These are phyloP conservation scores for Ophraella communa DNA, from an alignment of 2,888 invertebrate species.

Conservation along the genomic window DNA sequence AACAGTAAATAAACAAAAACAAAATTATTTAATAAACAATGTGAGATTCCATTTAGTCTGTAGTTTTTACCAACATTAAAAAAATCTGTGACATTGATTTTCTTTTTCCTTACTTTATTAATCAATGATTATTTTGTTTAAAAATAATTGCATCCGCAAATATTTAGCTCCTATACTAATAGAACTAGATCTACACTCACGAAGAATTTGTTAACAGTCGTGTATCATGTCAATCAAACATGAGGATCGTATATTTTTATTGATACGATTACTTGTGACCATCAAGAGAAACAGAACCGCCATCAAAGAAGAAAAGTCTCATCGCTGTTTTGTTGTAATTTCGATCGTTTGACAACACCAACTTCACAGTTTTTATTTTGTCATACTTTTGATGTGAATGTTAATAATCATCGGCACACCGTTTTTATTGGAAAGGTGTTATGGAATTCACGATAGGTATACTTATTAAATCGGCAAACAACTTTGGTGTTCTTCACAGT, in stretches of 20 bases:
- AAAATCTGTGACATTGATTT: background rate
- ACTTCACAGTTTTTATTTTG: constrained; percentile 35
- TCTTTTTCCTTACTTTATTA: too few relatives aligned
- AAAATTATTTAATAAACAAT: too few relatives aligned
- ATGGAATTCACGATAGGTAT: constrained; percentile 40
- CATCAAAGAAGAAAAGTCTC: constrained; percentile 29
- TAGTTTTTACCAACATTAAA: background rate
- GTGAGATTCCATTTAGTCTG: too few relatives aligned
- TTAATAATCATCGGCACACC: constrained; percentile 41
- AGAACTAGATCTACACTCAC: constrained; percentile 53
- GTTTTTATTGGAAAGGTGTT: constrained; percentile 41
- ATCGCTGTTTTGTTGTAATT: constrained; percentile 30
- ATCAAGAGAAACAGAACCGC: constrained; percentile 33
- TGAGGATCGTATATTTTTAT: constrained; percentile 42
- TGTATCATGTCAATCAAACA: constrained; percentile 53
- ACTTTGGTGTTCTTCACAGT: constrained; percentile 23
- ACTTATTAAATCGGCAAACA: constrained; percentile 24
- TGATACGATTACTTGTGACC: constrained; percentile 35
- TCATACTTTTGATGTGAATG: constrained; percentile 45
- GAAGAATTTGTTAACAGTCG: constrained; percentile 51
- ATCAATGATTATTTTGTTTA: background rate
- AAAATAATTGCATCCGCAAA: background rate
- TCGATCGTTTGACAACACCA: constrained; percentile 34
- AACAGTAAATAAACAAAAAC: too few relatives aligned
- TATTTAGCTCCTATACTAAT: constrained; percentile 40